phyloP scores from a whole-genome alignment of 2,888 invertebrate genomes.

The Nymphalis c-album region DNA sequence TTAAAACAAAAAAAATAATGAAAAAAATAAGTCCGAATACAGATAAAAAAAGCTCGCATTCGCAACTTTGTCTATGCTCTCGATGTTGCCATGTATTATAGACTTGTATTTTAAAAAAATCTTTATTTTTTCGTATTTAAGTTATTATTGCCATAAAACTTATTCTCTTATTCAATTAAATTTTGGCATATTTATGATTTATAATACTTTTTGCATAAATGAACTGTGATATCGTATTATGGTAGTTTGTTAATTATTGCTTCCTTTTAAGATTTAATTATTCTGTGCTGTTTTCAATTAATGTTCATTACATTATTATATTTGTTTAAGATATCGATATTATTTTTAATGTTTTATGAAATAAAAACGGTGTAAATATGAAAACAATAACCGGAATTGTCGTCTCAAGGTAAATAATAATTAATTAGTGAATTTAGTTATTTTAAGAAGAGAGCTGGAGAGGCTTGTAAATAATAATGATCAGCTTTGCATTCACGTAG shows the following conservation, averaged over 20 bases:
- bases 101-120: constrained; percentile 24
- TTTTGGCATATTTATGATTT: constrained; percentile 47
- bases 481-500: constrained; percentile 47
- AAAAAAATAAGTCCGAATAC: constrained; percentile 20
- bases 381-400: constrained; percentile 72
- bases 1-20: constrained; percentile 20
- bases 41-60: constrained; percentile 24
- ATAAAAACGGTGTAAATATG: constrained; percentile 60
- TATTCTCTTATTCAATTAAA: constrained; percentile 47
- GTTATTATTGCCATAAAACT: constrained; percentile 55
- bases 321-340: constrained; percentile 43
- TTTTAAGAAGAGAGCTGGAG: constrained; percentile 50
- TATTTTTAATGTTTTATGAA: constrained; percentile 43
- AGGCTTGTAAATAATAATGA: constrained; percentile 73
- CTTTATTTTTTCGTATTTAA: constrained; percentile 31
- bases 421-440: constrained; percentile 53
- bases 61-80: constrained; percentile 31
- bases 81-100: constrained; percentile 34
- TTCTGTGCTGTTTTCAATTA: constrained; percentile 46
- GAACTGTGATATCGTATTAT: constrained; percentile 80
- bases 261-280: constrained; percentile 58
- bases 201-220: constrained; percentile 77
- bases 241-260: constrained; percentile 73
- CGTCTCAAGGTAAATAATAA: constrained; percentile 53
- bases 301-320: constrained; percentile 37